Percentiles rank a stretch among this genome's conserved stretches.
Evolutionary conservation across 2,113 vertebrate genomes (phyloP).

Genomic region (Oryctolagus cuniculus): DNA sequence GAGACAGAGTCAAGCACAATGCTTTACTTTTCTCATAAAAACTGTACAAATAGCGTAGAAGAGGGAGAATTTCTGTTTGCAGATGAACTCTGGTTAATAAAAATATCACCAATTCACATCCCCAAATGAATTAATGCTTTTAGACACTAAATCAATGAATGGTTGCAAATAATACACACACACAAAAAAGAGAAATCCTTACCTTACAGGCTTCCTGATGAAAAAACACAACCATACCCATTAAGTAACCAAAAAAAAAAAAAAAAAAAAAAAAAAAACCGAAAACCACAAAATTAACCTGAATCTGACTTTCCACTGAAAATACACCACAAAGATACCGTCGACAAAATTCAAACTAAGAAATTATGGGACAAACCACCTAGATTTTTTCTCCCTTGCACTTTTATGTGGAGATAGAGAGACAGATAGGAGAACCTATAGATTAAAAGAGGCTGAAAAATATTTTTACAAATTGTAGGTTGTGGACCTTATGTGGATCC

Average conservation of each 20-base stretch:
- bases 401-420: background rate
- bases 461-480: background rate
- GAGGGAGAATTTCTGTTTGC: background rate
- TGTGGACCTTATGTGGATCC: conserved; percentile 11
- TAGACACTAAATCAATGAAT: background rate
- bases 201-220: background rate
- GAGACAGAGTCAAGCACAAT: background rate
- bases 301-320: background rate
- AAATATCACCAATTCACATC: background rate
- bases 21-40: conserved; percentile 36
- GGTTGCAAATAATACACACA: background rate
- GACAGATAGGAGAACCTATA: background rate
- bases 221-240: background rate
- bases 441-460: conserved; percentile 11
- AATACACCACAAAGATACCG: background rate
- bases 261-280: background rate
- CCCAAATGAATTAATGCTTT: background rate
- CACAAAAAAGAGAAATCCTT: background rate
- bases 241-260: background rate
- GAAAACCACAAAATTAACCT: conserved; percentile 10
- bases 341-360: conserved; percentile 16
- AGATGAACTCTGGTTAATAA: conserved; percentile 5
- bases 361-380: background rate
- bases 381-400: background rate
- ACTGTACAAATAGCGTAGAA: background rate